Percentiles rank a stretch among this genome's conserved stretches.
Evolutionary conservation across 2,888 invertebrate species (phyloP).

Genomic region (Hesperia comma): DNA sequence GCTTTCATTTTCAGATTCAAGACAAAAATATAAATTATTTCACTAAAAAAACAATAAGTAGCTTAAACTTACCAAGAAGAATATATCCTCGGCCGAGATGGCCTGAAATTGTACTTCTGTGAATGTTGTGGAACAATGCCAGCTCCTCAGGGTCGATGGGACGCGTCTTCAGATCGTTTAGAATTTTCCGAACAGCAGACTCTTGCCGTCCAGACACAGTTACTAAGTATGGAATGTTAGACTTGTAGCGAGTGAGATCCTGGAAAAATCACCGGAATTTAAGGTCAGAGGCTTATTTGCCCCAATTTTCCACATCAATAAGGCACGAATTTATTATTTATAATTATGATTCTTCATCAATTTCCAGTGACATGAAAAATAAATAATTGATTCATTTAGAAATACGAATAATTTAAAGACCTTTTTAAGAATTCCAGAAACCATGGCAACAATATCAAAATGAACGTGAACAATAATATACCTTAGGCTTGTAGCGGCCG

Average conservation of each 20-base stretch:
- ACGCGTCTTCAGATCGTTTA: slow-evolving; percentile 58
- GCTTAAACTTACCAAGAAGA: slow-evolving; percentile 55
- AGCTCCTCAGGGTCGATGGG: slow-evolving; percentile 68
- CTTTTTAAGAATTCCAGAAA: too few species aligned
- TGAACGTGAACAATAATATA: slow-evolving; percentile 35
- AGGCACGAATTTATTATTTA: too few species aligned
- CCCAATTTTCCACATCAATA: too few species aligned
- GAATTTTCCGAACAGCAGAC: slow-evolving; percentile 51
- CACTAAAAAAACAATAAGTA: too few species aligned
- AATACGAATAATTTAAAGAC: too few species aligned
- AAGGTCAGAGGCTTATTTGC: too few species aligned
- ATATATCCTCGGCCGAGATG: slow-evolving; percentile 68
- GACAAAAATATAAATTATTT: too few species aligned
- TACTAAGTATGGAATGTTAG: slow-evolving; percentile 61
- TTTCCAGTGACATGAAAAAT: too few species aligned
- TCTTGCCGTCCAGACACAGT: slow-evolving; percentile 64
- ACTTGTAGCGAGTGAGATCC: slow-evolving; percentile 59
- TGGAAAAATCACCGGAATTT: slow-evolving; percentile 39
- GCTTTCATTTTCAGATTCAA: too few species aligned
- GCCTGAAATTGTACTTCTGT: slow-evolving; percentile 56
- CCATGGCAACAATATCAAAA: too few species aligned
- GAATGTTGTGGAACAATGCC: slow-evolving; percentile 65
- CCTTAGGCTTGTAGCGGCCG: slow-evolving; percentile 66
- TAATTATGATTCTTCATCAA: too few species aligned
- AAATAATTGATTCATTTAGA: too few species aligned